Percentiles rank a stretch among this genome's conserved stretches.
These are phyloP conservation scores for Melanerpes aurifrons DNA, from an alignment of 2,113 vertebrate species.

Conservation along the genomic window DNA sequence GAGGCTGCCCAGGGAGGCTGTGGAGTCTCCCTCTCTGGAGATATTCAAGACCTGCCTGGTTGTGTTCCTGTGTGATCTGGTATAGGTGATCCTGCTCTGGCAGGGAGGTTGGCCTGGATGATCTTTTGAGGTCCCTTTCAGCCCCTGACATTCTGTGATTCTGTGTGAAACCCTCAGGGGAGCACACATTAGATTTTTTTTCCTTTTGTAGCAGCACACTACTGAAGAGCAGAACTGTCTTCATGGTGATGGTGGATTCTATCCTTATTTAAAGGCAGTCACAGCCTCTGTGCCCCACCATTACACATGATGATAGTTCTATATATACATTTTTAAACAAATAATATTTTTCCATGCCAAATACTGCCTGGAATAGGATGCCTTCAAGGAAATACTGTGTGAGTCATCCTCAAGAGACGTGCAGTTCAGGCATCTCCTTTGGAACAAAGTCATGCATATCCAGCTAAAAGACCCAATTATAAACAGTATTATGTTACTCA, in stretches of 20 bases:
- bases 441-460: slow-evolving; percentile 10
- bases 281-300: background rate
- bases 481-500: slow-evolving; percentile 20
- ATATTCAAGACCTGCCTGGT: too few species aligned
- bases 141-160: too few species aligned
- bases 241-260: background rate
- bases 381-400: slow-evolving; percentile 32
- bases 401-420: slow-evolving; percentile 53
- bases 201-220: background rate
- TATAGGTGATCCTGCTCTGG: too few species aligned
- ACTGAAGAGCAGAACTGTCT: background rate
- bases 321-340: slow-evolving; percentile 22
- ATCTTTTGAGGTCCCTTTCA: too few species aligned
- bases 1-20: too few species aligned
- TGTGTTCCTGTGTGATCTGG: too few species aligned
- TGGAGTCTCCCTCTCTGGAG: too few species aligned
- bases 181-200: background rate
- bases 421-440: slow-evolving; percentile 29
- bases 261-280: background rate
- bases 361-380: slow-evolving; percentile 34
- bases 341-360: slow-evolving; percentile 13
- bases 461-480: slow-evolving; percentile 25
- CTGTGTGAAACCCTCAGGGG: too few species aligned
- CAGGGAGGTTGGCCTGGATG: too few species aligned
- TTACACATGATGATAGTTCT: background rate